Conservation (phyloP, 2,888 invertebrate genomes). For the Clistopyga incitator region DNA sequence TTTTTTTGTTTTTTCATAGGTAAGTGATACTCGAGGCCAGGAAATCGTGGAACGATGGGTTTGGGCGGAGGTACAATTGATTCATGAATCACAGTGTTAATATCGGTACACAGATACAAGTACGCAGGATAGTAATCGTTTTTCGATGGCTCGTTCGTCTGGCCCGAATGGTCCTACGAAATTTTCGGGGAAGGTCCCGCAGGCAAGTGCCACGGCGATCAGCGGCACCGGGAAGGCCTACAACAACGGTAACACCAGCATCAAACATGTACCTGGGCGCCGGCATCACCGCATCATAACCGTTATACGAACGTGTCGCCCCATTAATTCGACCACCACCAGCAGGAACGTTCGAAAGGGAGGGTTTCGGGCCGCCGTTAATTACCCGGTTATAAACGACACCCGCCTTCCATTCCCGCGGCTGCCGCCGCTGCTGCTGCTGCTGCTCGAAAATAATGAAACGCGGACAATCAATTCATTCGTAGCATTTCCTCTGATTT, state of each 20-base stretch:
- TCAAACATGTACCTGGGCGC: constrained; percentile 51
- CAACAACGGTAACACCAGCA: constrained; percentile 63
- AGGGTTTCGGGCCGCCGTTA: constrained; percentile 65
- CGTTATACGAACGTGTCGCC: constrained; percentile 68
- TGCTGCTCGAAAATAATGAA: constrained; percentile 63
- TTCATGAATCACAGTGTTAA: constrained; percentile 27
- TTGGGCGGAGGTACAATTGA: constrained; percentile 12
- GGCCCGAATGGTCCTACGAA: constrained; percentile 52
- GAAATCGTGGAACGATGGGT: neutral
- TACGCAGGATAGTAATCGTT: constrained; percentile 51
- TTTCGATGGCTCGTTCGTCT: constrained; percentile 64
- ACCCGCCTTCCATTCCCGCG: constrained; percentile 58
- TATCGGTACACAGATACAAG: constrained; percentile 16
- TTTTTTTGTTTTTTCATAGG: neutral
- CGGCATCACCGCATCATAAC: constrained; percentile 68
- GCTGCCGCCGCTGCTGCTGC: neutral
- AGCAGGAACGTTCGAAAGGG: constrained; percentile 51
- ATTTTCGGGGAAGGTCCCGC: constrained; percentile 50
- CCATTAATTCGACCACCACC: constrained; percentile 71
- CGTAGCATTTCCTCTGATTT: constrained; percentile 54
- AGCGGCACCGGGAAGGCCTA: constrained; percentile 45
- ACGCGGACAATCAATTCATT: constrained; percentile 71
- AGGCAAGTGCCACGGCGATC: constrained; percentile 38
- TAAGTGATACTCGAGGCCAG: neutral
- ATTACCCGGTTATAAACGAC: constrained; percentile 71